These are phyloP conservation scores for Deroplatys truncata DNA, from an alignment of 2,888 invertebrate genomes.

Conservation along the genomic window DNA sequence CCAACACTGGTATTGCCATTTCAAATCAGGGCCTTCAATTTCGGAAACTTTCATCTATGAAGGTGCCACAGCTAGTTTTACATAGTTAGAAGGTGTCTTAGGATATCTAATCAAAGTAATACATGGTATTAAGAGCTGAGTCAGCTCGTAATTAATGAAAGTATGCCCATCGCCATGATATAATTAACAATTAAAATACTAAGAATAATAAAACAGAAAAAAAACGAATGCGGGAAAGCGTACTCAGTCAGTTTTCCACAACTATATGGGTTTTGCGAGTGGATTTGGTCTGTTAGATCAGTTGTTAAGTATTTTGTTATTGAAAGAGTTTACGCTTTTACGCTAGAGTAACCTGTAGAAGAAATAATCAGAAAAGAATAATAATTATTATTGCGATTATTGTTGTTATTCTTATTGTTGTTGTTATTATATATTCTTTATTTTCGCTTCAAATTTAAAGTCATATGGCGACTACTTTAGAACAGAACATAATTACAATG, in stretches of 20 bases:
- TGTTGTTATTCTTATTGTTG: too few relatives aligned
- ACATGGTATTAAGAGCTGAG: background rate
- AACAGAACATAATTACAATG: too few relatives aligned
- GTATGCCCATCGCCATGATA: background rate
- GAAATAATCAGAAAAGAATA: too few relatives aligned
- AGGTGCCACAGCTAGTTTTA: background rate
- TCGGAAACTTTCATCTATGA: background rate
- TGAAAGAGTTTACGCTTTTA: too few relatives aligned
- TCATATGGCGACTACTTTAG: too few relatives aligned
- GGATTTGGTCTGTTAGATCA: background rate
- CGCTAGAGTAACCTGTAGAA: too few relatives aligned
- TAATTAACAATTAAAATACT: background rate
- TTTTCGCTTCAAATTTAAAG: too few relatives aligned
- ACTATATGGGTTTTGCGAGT: background rate
- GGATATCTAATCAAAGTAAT: background rate
- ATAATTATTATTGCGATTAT: too few relatives aligned
- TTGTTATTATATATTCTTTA: too few relatives aligned
- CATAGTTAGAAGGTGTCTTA: background rate
- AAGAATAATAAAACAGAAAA: background rate
- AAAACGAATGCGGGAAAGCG: too few relatives aligned
- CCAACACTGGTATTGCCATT: background rate
- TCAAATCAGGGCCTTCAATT: background rate
- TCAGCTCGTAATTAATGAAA: background rate
- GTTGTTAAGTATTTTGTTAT: too few relatives aligned
- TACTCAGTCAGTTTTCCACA: too few relatives aligned